These are phyloP conservation scores for Caiman crocodilus DNA, from an alignment of 2,797 vertebrate genomes.

Conservation along the genomic window DNA sequence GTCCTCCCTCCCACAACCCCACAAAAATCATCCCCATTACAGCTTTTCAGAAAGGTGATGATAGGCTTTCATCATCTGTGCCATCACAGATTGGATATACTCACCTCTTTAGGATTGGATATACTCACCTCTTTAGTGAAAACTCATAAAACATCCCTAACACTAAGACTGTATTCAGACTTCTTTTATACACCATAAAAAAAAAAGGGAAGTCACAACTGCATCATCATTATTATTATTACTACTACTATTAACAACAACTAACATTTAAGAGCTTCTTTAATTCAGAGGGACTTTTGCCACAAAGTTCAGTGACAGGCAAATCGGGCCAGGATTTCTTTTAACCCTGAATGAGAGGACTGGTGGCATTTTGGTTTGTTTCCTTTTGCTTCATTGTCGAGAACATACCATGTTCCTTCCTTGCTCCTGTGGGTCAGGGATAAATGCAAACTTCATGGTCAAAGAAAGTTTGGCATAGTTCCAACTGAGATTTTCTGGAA, in stretches of 20 bases:
- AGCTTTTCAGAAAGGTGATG: too few relatives aligned
- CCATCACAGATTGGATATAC: not conserved
- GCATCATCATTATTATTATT: not conserved
- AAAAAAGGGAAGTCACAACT: not conserved
- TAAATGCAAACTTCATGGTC: not conserved
- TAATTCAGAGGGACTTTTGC: not conserved
- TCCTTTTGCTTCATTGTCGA: not conserved
- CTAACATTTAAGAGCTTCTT: not conserved
- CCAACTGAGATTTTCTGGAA: not conserved
- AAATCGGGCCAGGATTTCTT: not conserved
- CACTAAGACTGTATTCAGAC: not conserved
- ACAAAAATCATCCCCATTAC: too few relatives aligned
- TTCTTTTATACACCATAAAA: not conserved
- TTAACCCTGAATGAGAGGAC: not conserved
- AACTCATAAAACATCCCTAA: not conserved
- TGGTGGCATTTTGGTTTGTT: not conserved
- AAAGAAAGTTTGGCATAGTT: constrained; percentile 1
- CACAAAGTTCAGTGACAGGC: not conserved
- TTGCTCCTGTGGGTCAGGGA: not conserved
- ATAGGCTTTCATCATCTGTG: too few relatives aligned
- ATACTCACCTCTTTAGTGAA: not conserved
- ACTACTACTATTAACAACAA: not conserved
- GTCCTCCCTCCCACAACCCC: too few relatives aligned
- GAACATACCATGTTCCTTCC: not conserved
- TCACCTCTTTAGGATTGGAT: not conserved